Base-by-base conservation (phyloP, 1,140 invertebrate species). In the Drosophila nigrodunni region DNA sequence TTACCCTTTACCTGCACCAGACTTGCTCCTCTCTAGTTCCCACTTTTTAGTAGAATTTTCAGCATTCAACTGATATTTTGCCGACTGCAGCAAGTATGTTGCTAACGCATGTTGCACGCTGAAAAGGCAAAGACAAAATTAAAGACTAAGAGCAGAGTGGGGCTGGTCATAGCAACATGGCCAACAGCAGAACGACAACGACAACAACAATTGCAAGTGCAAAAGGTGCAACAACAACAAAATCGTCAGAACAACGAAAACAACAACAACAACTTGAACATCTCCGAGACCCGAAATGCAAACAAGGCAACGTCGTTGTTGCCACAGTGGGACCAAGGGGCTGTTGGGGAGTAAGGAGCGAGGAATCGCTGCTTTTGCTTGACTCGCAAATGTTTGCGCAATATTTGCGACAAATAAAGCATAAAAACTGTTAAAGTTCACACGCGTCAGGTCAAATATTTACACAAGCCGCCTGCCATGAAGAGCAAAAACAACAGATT, bases 351-450 rank as follows among this genome's bases (percentile, higher is more conserved):
- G 34, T 7, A 15, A n/a, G 34, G 13, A 9, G 58, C 8, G 50
- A 10, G 7, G 9, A 30, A 46, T 13, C 43, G 35, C 55, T 68
- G 70, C 55, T 30, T 47, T 41, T 39, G 65, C 43, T 54, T 60
- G 43, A 15, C 39, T 71, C 73, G 50, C 64, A 66, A 30, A 60
- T 90, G 86, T 90, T 90, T 87, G 88, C 82, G 77, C 82, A 90
- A 90, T 90, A 90, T 90, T 90, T 90, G 87, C 80, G 79, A 87
- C 87, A 90, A 90, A 90, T 90, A 90, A 90, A 90, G 82, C 88
- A 90, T 90, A 90, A 90, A 90, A 87, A 88, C 85, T 88, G 85
- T 88, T 89, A 88, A 87, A 89, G 85, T 90, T 89, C 86, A 90
- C 80, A 83, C 82, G 82, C 78, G 85, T 80, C 82, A 82, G 80